Evolutionary conservation across 2,113 vertebrate genomes (phyloP), one percentile per base, ranked within the genome.

Genomic region (Cochlearius cochlearius): DNA sequence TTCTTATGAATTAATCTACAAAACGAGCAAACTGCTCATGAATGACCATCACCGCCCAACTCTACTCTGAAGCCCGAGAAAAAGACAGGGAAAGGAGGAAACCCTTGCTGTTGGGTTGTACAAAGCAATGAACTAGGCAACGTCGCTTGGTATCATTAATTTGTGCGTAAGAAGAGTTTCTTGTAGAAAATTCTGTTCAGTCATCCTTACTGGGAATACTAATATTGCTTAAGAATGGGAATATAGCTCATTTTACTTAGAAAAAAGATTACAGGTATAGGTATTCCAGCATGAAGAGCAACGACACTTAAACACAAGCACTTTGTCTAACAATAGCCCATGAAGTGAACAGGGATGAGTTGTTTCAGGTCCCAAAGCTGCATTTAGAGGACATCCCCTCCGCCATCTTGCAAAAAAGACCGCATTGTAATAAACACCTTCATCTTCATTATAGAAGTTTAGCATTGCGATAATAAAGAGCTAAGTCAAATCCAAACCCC

Each of bases 401-500:
- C 5, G 0, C 0, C 21, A 66, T 10, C 71, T 86, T 34, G 67
- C 30, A 67, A 41, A 68, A 73, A 50, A 50, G 6, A 41, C 15
- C 3, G 2, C 11, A 12, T 68, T 77, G 86, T 17, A 59, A 17
- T 75, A 10, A 72, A 10, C 32, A 36, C 32, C n/a, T 66, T 52
- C 5, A 81, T 25, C 60, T 30, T n/a, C 3, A 49, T 25, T 47
- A 14, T 20, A 36, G 1, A 69, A 88, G 15, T 41, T 80, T 27
- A 84, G 18, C 21, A 30, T 8, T 83, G 29, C 34, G 71, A 25
- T 32, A 60, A 30, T 32, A 41, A 62, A 68, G 23, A 50, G 14
- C 14, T 60, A 0, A 76, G 13, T 63, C 6, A 72, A 89, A 79
- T 4, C 25, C 14, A 47, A 30, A 5, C 1, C 1, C 3, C 16